Evolutionary conservation across 2,113 vertebrate species (phyloP).

Genomic region (Shinisaurus crocodilurus): DNA sequence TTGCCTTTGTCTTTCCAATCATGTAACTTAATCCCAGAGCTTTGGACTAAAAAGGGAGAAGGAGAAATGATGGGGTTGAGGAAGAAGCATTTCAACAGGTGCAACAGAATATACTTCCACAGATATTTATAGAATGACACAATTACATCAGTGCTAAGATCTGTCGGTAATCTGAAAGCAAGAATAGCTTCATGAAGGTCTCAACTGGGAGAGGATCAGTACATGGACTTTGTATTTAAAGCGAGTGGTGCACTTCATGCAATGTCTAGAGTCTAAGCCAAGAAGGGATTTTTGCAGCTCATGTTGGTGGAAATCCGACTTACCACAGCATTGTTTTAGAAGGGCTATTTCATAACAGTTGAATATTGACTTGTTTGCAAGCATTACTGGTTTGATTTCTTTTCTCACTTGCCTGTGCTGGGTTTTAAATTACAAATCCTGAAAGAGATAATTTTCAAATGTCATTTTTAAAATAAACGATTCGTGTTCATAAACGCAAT

Average conservation of each 20-base stretch:
- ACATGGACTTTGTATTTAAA: slow-evolving; percentile 39
- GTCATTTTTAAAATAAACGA: slow-evolving; percentile 31
- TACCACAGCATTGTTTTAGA: slow-evolving; percentile 49
- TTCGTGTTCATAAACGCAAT: neutral
- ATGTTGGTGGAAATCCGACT: slow-evolving; percentile 39
- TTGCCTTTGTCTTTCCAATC: neutral
- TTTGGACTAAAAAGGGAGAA: neutral
- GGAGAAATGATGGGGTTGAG: neutral
- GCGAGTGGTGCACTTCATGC: slow-evolving; percentile 31
- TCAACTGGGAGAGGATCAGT: slow-evolving; percentile 38
- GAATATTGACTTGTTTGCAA: slow-evolving; percentile 40
- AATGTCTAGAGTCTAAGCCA: slow-evolving; percentile 14
- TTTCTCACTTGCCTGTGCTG: slow-evolving; percentile 27
- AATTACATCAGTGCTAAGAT: slow-evolving; percentile 33
- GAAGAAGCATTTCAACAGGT: neutral
- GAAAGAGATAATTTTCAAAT: slow-evolving; percentile 34
- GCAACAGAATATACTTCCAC: slow-evolving; percentile 30
- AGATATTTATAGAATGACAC: slow-evolving; percentile 44
- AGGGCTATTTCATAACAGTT: slow-evolving; percentile 41
- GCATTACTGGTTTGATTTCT: slow-evolving; percentile 32
- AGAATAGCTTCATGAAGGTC: slow-evolving; percentile 39
- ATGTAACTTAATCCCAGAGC: neutral
- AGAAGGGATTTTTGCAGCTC: slow-evolving; percentile 46
- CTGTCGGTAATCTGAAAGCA: slow-evolving; percentile 41
- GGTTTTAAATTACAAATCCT: slow-evolving; percentile 50